phyloP scores from a whole-genome alignment of 1,140 invertebrate genomes.

The Psilanteris sp. region DNA sequence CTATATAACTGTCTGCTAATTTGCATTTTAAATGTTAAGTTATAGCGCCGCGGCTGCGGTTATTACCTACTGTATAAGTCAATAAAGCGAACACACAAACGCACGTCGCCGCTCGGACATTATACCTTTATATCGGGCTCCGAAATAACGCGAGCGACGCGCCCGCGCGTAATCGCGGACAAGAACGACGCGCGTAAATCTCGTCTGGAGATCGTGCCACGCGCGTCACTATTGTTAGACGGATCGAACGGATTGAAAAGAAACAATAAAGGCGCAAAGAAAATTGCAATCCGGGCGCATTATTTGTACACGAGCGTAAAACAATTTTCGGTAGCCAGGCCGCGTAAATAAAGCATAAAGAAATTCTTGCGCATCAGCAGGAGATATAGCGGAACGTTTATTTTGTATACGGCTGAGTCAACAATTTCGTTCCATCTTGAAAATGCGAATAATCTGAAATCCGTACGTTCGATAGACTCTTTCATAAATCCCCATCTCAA shows the following conservation, averaged over 20 bases:
- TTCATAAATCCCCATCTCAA: conserved; percentile 60
- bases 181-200: conserved; percentile 41
- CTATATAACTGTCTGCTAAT: conserved; percentile 40
- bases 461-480: conserved; percentile 53
- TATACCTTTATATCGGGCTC: conserved; percentile 45
- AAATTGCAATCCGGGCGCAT: no score
- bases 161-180: conserved; percentile 27
- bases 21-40: conserved; percentile 58
- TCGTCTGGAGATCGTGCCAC: conserved; percentile 9
- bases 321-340: conserved; percentile 15
- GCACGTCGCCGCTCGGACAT: conserved; percentile 16
- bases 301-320: conserved; percentile 1
- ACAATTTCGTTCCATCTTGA: conserved; percentile 41
- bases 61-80: conserved; percentile 56
- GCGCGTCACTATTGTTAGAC: conserved; percentile 25
- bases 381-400: conserved; percentile 32
- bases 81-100: conserved; percentile 41
- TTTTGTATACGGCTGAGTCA: conserved; percentile 46
- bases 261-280: neutral
- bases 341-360: conserved; percentile 33
- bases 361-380: conserved; percentile 42
- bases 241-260: neutral
- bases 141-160: conserved; percentile 39
- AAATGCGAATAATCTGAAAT: conserved; percentile 54
- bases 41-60: conserved; percentile 27